Percentiles rank a stretch among this genome's conserved stretches.
These are phyloP conservation scores for Aquatica leii DNA, from an alignment of 2,888 invertebrate genomes.

Conservation along the genomic window DNA sequence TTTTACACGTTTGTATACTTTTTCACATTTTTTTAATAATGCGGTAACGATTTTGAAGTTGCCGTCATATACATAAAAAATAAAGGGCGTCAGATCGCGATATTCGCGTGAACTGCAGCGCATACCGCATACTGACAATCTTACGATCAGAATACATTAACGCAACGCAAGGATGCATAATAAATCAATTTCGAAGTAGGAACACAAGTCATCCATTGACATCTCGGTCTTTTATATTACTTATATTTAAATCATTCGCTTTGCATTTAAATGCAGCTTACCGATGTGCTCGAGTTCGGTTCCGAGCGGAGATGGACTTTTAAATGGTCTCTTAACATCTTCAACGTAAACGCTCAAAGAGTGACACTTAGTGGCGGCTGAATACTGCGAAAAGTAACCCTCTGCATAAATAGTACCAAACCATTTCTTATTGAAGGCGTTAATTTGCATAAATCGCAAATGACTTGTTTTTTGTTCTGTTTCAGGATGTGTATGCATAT, in stretches of 20 bases:
- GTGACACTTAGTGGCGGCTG: slow-evolving; percentile 44
- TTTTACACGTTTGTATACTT: no score
- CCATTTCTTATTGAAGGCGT: slow-evolving; percentile 17
- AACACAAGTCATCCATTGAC: slow-evolving; percentile 46
- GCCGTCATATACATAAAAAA: no score
- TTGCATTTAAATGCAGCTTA: slow-evolving; percentile 57
- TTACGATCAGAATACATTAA: slow-evolving; percentile 33
- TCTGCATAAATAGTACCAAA: slow-evolving; percentile 25
- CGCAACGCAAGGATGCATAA: slow-evolving; percentile 40
- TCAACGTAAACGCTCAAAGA: slow-evolving; percentile 51
- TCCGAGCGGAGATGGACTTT: slow-evolving; percentile 58
- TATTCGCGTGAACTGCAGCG: background rate
- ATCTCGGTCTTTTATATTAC: slow-evolving; percentile 53
- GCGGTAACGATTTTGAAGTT: background rate
- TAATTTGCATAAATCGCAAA: slow-evolving; percentile 12
- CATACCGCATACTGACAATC: no score
- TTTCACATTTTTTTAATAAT: background rate
- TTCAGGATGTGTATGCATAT: slow-evolving; percentile 59
- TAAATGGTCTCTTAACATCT: slow-evolving; percentile 54
- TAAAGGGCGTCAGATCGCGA: background rate
- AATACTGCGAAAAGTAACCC: slow-evolving; percentile 30
- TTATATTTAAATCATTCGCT: slow-evolving; percentile 57
- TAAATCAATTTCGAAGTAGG: slow-evolving; percentile 47
- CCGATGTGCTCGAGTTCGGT: slow-evolving; percentile 53
- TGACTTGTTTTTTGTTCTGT: slow-evolving; percentile 45